Base-by-base conservation (phyloP, 2,888 invertebrate species). In the Limnephilus marmoratus region DNA sequence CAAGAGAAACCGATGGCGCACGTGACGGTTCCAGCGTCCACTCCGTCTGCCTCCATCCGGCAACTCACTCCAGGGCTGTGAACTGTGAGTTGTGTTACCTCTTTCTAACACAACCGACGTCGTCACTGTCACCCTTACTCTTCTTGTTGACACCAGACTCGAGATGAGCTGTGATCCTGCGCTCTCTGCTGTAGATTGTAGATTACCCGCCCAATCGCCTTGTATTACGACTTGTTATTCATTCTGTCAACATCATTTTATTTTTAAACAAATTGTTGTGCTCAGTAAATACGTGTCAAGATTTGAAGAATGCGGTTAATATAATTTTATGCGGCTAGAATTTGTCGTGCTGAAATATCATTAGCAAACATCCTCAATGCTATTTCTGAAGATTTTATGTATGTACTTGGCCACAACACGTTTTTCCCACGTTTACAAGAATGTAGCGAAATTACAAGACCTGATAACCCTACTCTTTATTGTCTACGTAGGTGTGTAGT, bases 11-110 rank as follows among this genome's bases (percentile, higher is more conserved):
- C 80, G 86, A 81, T 49, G 85, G 92, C 91, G 92, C 90, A 92
- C 92, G 91, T 92, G 92, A 92, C 86, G 29, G 49, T 90, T 86
- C 18, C 34, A 82, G 81, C 92, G 91, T 92, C 90, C 18, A 18
- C 80, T 5, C 24, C 2, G 86, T 24, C 86, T 41, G n/a, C n/a
- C 49, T 86, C 86, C 86, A 24, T 13, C 86, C 5, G 18, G 9
- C 85, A 41, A 18, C 85, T 41, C 4, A 18, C 68, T 68, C 68
- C 24, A 68, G 68, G 68, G 68, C 68, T 68, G 68, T n/a, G 68
- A 13, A 2, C 68, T 68, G 68, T n/a, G 68, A 13, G 15, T 1
- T 53, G 53, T 18, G 53, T 18, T 24, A 68, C 68, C 18, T 68
- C 68, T 68, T 53, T 18, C 53, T 53, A 53, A 53, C 18, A 3